phyloP scores from a whole-genome alignment of 2,797 vertebrate species.

The Tiaroga cobitis region DNA sequence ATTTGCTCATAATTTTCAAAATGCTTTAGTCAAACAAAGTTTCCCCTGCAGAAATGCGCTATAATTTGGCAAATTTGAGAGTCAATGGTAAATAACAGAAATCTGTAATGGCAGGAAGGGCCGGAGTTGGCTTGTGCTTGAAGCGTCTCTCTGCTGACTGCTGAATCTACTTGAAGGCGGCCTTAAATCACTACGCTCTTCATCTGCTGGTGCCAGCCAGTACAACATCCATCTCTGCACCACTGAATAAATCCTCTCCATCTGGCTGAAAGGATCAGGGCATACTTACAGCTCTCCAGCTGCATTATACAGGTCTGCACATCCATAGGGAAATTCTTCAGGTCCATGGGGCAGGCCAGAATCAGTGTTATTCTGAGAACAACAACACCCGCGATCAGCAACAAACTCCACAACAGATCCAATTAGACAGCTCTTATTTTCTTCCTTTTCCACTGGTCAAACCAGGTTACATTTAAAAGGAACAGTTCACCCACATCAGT shows the following conservation, averaged over 20 bases:
- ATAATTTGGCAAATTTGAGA: slow-evolving; percentile 30
- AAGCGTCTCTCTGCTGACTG: slow-evolving; percentile 56
- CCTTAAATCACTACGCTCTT: slow-evolving; percentile 63
- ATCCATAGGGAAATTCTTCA: slow-evolving; percentile 99
- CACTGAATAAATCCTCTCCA: slow-evolving; percentile 63
- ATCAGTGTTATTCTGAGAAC: slow-evolving; percentile 84
- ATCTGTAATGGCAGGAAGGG: slow-evolving; percentile 28
- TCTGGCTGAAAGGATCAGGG: slow-evolving; percentile 54
- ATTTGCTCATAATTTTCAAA: background rate
- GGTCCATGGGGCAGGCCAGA: slow-evolving; percentile 89
- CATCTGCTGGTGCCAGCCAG: slow-evolving; percentile 59
- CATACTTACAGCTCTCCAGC: slow-evolving; percentile 96
- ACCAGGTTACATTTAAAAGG: background rate
- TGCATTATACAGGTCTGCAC: slow-evolving; percentile 99
- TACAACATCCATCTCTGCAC: slow-evolving; percentile 63
- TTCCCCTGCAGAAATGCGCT: background rate
- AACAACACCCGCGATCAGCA: slow-evolving; percentile 57
- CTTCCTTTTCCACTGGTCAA: slow-evolving; percentile 7
- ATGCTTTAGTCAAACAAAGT: background rate
- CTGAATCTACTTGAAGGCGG: slow-evolving; percentile 57
- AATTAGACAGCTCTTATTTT: slow-evolving; percentile 30
- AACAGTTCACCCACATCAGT: background rate
- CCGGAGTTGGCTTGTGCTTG: slow-evolving; percentile 33
- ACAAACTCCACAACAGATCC: slow-evolving; percentile 40
- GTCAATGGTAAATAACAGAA: slow-evolving; percentile 55